Base-by-base conservation (phyloP, 2,797 vertebrate genomes). In the Lepilemur septentrionalis region DNA sequence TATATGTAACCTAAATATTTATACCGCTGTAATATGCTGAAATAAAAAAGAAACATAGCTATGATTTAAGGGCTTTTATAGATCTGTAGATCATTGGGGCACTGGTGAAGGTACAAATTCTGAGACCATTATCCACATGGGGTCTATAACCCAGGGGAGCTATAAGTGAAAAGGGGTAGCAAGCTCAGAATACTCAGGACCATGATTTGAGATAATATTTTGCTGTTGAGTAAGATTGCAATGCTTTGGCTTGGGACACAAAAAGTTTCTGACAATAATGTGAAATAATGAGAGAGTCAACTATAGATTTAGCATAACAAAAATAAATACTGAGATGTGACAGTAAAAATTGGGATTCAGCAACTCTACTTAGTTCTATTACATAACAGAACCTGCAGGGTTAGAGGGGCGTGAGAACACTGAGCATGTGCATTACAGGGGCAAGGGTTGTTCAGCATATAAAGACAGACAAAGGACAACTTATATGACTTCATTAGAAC, bases 131-230 rank as follows among this genome's bases (percentile, higher is more conserved):
- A 69, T 14, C 61, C 63, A 23, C 63, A 28, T 38, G 14, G 35
- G 57, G 3, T 41, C 41, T 67, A 30, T 32, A 88, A 93, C 52
- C 63, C 30, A 86, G 28, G 20, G 7, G 25, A 85, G 28, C 18
- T 13, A 52, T 67, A 67, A 41, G 32, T 48, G 23, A 75, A 48
- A 93, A 70, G 46, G 23, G 5, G 4, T 12, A 89, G 14, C 10
- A 94, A 85, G 12, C 0, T 91, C 38, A 72, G 30, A 78, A 73
- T 28, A 90, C 1, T 76, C 59, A 76, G 32, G 61, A 78, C n/a
- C 55, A 5, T 30, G 57, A 20, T 89, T 52, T 69, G 10, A 61
- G 67, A n/a, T 63, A 81, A 93, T 84, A 65, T 81, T 18, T 83
- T 38, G 5, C 12, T 84, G 10, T 35, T 25, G 84, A 14, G 6